A percentile compares a stretch with the other conserved stretches of the same genome.
These are phyloP conservation scores for Calosoma granatense DNA, from an alignment of 1,140 invertebrate genomes.

Conservation along the genomic window DNA sequence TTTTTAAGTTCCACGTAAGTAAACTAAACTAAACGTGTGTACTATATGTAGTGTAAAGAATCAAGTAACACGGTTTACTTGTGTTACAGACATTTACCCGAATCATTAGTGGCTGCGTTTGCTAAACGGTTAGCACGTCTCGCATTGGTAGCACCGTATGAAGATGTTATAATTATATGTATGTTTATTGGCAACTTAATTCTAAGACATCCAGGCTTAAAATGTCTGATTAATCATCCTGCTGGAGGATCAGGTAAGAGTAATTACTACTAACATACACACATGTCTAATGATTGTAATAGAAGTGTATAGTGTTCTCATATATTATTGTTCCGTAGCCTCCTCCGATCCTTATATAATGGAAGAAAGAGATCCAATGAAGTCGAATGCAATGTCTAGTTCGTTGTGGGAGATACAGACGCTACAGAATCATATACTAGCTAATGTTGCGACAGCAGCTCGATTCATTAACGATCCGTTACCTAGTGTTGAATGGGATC, in stretches of 20 bases:
- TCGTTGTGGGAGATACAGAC: constrained; percentile 85
- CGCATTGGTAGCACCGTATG: constrained; percentile 67
- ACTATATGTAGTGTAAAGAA: background rate
- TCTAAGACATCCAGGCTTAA: constrained; percentile 69
- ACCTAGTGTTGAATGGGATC: constrained; percentile 55
- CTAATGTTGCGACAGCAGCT: constrained; percentile 54
- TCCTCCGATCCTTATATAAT: constrained; percentile 70
- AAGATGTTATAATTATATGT: constrained; percentile 68
- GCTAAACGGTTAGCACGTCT: constrained; percentile 79
- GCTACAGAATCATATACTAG: constrained; percentile 65
- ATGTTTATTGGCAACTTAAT: constrained; percentile 81
- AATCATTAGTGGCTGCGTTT: constrained; percentile 86
- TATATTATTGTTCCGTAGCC: constrained; percentile 28
- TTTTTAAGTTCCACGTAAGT: constrained; percentile 84
- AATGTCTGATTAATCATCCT: constrained; percentile 58
- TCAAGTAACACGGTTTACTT: too few relatives aligned
- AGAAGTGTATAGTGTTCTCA: background rate
- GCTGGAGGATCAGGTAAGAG: constrained; percentile 33
- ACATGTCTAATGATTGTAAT: background rate
- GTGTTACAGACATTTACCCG: constrained; percentile 78
- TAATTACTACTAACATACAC: constrained; percentile 1
- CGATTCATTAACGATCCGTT: constrained; percentile 55
- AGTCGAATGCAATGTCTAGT: constrained; percentile 71
- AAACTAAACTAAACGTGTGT: constrained; percentile 29
- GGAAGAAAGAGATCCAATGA: constrained; percentile 66